Conservation (phyloP, 2,797 vertebrate genomes). For the Pseudotriccus pelzelni region DNA sequence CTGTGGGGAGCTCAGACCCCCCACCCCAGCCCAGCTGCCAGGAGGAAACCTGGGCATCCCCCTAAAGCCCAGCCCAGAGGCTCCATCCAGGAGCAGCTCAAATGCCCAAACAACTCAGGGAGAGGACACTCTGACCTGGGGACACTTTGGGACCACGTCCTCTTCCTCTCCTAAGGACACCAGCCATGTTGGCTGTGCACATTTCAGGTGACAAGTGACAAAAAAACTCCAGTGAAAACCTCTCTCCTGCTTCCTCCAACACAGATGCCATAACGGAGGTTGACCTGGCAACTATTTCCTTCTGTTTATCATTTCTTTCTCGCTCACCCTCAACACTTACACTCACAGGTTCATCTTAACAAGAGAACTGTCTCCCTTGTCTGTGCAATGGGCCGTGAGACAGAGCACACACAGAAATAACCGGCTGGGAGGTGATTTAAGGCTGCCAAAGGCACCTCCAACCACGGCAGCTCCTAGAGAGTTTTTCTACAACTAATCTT, state of each 20-base stretch:
- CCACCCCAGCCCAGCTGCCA: neutral
- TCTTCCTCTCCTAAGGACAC: neutral
- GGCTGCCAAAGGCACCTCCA: conserved; percentile 6
- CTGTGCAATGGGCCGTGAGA: accelerated
- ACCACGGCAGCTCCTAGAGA: neutral
- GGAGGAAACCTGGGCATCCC: neutral
- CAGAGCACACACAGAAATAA: neutral
- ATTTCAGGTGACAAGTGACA: neutral
- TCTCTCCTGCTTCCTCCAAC: neutral
- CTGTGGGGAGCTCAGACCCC: neutral
- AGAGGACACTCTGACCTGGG: neutral
- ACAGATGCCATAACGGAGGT: neutral
- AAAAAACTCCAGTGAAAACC: neutral
- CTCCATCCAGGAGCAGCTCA: neutral
- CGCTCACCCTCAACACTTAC: neutral
- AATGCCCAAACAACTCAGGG: neutral
- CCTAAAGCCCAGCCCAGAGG: neutral
- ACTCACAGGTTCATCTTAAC: neutral
- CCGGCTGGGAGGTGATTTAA: neutral
- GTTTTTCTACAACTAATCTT: neutral
- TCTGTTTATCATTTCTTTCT: neutral
- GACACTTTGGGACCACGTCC: neutral
- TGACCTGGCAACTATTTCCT: neutral
- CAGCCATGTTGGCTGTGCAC: neutral
- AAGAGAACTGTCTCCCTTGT: neutral